These are phyloP conservation scores for Lepas anatifera DNA, from an alignment of 2,888 invertebrate species.

Conservation along the genomic window DNA sequence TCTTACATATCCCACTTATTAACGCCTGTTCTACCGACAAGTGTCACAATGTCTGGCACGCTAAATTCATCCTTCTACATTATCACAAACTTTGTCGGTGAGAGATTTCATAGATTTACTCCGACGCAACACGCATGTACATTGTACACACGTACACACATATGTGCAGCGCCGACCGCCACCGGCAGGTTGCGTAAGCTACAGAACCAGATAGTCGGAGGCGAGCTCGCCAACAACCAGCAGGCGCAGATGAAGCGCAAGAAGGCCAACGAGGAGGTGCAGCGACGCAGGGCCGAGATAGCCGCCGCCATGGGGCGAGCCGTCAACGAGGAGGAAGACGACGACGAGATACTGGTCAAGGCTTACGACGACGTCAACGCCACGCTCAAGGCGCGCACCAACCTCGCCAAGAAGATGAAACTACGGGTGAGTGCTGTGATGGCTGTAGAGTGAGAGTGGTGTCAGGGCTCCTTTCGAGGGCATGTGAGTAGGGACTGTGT, in stretches of 20 bases:
- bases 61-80: too few relatives aligned
- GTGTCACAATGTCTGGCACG: too few relatives aligned
- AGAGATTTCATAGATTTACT: too few relatives aligned
- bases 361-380: slow-evolving; percentile 68
- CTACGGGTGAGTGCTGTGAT: slow-evolving; percentile 46
- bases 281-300: slow-evolving; percentile 51
- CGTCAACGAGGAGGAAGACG: slow-evolving; percentile 53
- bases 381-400: slow-evolving; percentile 58
- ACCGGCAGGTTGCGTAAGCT: slow-evolving; percentile 45
- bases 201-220: slow-evolving; percentile 64
- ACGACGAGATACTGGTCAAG: slow-evolving; percentile 51
- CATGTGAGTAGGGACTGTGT: too few relatives aligned
- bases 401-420: slow-evolving; percentile 49
- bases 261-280: slow-evolving; percentile 53
- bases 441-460: too few relatives aligned
- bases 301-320: slow-evolving; percentile 46
- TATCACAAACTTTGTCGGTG: too few relatives aligned
- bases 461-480: too few relatives aligned
- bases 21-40: too few relatives aligned
- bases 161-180: too few relatives aligned
- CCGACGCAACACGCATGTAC: too few relatives aligned
- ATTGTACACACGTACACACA: too few relatives aligned
- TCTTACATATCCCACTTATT: too few relatives aligned
- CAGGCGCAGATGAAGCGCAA: slow-evolving; percentile 55
- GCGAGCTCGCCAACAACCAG: slow-evolving; percentile 57